Conservation (phyloP, 2,797 vertebrate genomes). For the Tenualosa ilisha region DNA sequence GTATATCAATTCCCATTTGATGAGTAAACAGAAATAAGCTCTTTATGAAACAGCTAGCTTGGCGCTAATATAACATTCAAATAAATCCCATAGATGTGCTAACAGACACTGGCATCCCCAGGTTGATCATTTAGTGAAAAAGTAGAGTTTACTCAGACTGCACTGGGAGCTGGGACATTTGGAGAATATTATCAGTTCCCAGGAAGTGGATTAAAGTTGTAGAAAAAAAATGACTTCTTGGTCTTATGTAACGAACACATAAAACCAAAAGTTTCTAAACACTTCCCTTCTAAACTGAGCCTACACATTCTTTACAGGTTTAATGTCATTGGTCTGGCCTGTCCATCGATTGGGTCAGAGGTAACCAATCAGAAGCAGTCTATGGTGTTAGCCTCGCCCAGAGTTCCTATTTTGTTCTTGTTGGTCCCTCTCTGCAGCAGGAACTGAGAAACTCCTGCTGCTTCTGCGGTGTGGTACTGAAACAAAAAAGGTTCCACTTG, state of each 20-base stretch:
- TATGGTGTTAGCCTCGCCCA: background rate
- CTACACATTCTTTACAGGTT: too few relatives aligned
- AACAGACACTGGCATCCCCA: background rate
- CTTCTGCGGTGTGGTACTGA: too few relatives aligned
- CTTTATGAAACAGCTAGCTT: background rate
- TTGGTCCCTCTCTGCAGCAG: background rate
- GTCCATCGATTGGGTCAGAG: background rate
- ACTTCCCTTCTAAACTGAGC: too few relatives aligned
- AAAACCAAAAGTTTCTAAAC: too few relatives aligned
- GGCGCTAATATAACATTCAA: background rate
- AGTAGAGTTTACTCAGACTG: background rate
- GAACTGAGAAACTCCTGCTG: background rate
- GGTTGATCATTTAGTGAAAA: background rate
- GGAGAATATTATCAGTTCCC: background rate
- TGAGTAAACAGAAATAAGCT: slow-evolving; percentile 16
- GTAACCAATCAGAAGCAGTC: background rate
- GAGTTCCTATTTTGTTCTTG: background rate
- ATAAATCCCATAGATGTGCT: background rate
- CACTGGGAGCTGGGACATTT: background rate
- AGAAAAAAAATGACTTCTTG: background rate
- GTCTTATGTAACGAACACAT: background rate
- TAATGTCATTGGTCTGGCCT: too few relatives aligned
- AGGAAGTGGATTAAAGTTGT: background rate
- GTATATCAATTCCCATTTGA: background rate
- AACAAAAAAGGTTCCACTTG: too few relatives aligned